Percentiles rank a stretch among this genome's conserved stretches.
phyloP scores from a whole-genome alignment of 2,888 invertebrate genomes.

The Bursaphelenchus okinawaensis region DNA sequence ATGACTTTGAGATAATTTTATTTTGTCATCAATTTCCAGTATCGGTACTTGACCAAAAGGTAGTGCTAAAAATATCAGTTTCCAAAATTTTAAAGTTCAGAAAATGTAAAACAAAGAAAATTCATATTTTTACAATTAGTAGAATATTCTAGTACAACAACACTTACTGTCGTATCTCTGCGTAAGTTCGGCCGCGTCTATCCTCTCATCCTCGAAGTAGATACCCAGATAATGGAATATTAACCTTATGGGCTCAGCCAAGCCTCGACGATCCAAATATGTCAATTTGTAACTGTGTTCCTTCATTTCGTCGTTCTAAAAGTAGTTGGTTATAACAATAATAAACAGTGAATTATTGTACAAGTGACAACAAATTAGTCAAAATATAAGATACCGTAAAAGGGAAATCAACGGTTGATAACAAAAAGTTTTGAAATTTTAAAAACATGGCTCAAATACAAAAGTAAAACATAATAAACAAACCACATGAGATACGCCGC shows the following conservation, averaged over 20 bases:
- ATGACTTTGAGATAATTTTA: neutral
- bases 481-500: neutral
- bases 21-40: constrained; percentile 3
- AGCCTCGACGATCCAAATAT: neutral
- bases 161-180: neutral
- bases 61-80: constrained; percentile 18
- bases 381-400: too few species aligned
- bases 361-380: too few species aligned
- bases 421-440: neutral
- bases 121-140: too few species aligned
- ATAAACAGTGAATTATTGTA: neutral
- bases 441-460: neutral
- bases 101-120: too few species aligned
- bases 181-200: neutral
- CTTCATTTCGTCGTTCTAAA: neutral
- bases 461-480: neutral
- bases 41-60: constrained; percentile 2
- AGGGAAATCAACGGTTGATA: too few species aligned
- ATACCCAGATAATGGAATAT: neutral
- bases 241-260: neutral
- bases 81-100: too few species aligned
- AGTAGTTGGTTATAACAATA: too few species aligned
- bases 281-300: neutral
- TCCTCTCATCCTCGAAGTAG: neutral
- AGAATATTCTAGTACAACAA: too few species aligned